Conservation (phyloP, 2,113 vertebrate species). For the Ellobius talpinus region DNA sequence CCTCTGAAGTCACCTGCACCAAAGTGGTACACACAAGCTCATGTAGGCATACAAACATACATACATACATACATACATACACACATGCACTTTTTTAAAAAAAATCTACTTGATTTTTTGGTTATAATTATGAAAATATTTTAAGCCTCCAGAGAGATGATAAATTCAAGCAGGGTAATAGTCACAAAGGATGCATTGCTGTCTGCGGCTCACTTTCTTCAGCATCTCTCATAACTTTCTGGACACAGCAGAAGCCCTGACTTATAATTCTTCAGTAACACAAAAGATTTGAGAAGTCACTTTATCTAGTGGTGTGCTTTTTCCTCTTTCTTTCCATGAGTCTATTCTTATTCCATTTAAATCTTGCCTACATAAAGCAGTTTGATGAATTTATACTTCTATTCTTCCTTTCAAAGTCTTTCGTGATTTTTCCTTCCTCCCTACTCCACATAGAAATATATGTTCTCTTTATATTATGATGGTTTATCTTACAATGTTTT, state of each 20-base stretch:
- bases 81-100: not conserved
- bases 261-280: not conserved
- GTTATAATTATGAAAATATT: not conserved
- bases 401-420: not conserved
- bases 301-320: not conserved
- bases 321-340: not conserved
- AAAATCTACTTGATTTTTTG: not conserved
- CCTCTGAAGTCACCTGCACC: not conserved
- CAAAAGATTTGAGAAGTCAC: not conserved
- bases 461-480: not conserved
- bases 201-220: not conserved
- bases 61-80: not conserved
- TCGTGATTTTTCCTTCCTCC: not conserved
- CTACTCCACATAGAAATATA: not conserved
- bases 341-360: not conserved
- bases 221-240: not conserved
- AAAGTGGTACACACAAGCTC: not conserved
- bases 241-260: not conserved
- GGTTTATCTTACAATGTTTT: not conserved
- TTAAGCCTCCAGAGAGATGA: not conserved
- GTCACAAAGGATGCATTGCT: not conserved
- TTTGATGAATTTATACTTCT: constrained; percentile 10
- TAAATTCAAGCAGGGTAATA: not conserved
- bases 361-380: not conserved
- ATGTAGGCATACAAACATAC: not conserved